Conservation (phyloP, 2,888 invertebrate species). For the Amphipoea lucens region DNA sequence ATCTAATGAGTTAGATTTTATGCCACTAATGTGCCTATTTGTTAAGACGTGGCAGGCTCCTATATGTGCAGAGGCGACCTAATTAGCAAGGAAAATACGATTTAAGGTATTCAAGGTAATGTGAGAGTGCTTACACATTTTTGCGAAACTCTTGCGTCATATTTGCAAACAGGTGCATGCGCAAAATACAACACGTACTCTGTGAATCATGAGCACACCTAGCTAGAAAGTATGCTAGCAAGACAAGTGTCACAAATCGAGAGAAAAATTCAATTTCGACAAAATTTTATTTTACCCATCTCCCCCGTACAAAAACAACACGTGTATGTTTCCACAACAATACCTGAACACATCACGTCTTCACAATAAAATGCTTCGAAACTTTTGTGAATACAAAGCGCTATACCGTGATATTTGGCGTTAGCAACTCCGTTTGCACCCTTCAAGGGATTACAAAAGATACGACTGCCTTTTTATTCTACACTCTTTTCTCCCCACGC, state of each 20-base stretch:
- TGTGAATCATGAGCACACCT: not conserved
- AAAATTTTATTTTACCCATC: not conserved
- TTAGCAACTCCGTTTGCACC: conserved; percentile 55
- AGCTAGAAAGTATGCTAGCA: not conserved
- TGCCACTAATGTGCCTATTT: not conserved
- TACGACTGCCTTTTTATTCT: conserved; percentile 53
- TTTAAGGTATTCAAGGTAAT: too few species aligned
- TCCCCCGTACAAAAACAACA: conserved; percentile 4
- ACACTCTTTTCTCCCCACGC: conserved; percentile 31
- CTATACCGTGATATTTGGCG: conserved; percentile 59
- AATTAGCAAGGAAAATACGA: not conserved
- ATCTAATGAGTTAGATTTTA: conserved; percentile 25
- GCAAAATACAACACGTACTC: not conserved
- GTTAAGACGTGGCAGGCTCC: conserved; percentile 5
- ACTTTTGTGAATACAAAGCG: conserved; percentile 65
- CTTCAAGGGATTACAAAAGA: conserved; percentile 65
- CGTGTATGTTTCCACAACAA: conserved; percentile 47
- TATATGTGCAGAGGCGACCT: not conserved
- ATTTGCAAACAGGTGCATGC: not conserved
- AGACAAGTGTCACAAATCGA: not conserved
- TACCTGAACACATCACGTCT: conserved; percentile 56
- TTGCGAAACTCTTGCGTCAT: not conserved
- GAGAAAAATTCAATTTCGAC: conserved; percentile 7
- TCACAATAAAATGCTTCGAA: conserved; percentile 65
- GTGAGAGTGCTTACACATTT: not conserved